Evolutionary conservation across 1,140 invertebrate species (phyloP), one percentile per base, ranked within the genome.

Genomic region (Apocrypta bakeri): DNA sequence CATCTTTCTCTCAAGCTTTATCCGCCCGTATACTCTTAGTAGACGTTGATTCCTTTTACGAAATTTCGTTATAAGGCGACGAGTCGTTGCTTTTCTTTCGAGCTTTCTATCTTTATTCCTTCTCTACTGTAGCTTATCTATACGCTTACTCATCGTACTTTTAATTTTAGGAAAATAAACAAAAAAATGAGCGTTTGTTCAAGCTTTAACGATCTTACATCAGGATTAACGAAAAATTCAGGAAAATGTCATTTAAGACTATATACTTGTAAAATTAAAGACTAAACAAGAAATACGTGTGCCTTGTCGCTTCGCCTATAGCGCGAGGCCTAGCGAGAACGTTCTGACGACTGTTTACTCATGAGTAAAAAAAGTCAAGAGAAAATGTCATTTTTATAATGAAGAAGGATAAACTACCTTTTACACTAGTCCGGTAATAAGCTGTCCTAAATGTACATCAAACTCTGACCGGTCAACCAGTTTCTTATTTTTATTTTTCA

Each of bases 371-470:
- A 1, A 56, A 31, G 69, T 31, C 17, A 37, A 21, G 69, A 71
- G 27, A 33, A 71, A 71, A 66, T 25, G 64, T 29, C 12, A 12
- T 29, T 29, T 17, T 29, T 24, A 24, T 6, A 25, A 29, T 14
- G 14, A 9, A 24, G 9, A 68, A 68, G 25, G 31, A 71, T 33
- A 71, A 71, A 71, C 69, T 71, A 71, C 69, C 31, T 71, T 86
- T 86, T 84, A 85, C 84, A 83, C 86, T 86, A 86, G 86, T 86
- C 86, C 86, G 86, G 86, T 86, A 86, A 84, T 84, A 86, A 86
- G 84, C 86, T 86, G 80, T 86, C 86, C 86, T 86, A 56, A 56
- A 17, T 56, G 84, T 48, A 48, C 71, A 73, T 48, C 33, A 66
- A 72, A 71, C 76, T 85, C 25, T 56, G 31, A 85, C 63, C 42